A percentile compares a stretch with the other conserved stretches of the same genome.
phyloP scores from a whole-genome alignment of 2,797 vertebrate species.

The Liasis olivaceus region DNA sequence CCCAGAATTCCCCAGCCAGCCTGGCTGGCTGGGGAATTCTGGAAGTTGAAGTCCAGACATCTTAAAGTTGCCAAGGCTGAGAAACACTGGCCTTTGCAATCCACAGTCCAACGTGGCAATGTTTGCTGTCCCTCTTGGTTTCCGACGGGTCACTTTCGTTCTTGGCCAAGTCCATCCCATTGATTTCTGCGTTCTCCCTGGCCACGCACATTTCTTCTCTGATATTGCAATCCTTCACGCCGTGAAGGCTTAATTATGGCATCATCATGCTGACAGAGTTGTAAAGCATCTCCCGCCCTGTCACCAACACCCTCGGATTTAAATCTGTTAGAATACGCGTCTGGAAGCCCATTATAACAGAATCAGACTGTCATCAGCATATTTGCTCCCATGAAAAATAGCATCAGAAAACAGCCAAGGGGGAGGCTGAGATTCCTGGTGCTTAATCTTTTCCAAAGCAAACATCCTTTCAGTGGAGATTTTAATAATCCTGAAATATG shows the following conservation, averaged over 20 bases:
- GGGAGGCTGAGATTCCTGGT: neutral
- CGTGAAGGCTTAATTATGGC: neutral
- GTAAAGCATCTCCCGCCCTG: neutral
- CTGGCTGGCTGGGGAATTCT: no score
- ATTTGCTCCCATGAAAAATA: conserved; percentile 31
- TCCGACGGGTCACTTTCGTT: neutral
- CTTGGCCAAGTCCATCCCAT: neutral
- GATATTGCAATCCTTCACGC: neutral
- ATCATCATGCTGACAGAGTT: neutral
- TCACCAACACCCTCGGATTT: neutral
- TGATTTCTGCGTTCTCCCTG: neutral
- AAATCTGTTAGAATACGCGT: neutral
- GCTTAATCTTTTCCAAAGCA: neutral
- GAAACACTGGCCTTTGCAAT: no score
- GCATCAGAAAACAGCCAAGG: conserved; percentile 10
- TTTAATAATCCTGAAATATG: conserved; percentile 45
- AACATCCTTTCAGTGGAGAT: conserved; percentile 45
- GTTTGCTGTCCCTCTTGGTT: no score
- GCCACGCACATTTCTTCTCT: neutral
- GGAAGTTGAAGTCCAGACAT: no score
- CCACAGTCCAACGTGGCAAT: no score
- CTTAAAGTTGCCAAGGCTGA: no score
- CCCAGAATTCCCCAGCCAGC: no score
- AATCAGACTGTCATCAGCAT: conserved; percentile 10
- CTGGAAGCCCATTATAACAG: neutral